Conservation (phyloP, 2,113 vertebrate species). For the Hassar affinis region DNA sequence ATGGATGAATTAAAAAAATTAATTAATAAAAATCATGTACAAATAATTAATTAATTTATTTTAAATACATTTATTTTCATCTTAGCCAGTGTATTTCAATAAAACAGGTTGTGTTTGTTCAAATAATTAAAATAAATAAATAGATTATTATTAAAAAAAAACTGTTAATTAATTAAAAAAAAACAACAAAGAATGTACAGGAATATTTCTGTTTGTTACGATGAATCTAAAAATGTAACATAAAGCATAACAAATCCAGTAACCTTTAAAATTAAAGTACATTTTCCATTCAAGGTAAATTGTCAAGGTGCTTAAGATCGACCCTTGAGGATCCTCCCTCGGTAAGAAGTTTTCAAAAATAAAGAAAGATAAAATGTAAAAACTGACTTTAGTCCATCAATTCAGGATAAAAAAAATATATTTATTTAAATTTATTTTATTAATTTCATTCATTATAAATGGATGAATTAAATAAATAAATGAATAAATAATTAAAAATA, state of each 20-base stretch:
- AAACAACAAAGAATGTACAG: too few relatives aligned
- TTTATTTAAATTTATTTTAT: too few relatives aligned
- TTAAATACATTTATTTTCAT: not conserved
- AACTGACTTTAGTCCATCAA: too few relatives aligned
- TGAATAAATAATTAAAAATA: too few relatives aligned
- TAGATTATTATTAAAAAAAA: not conserved
- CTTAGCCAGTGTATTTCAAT: not conserved
- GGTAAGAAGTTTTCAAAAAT: too few relatives aligned
- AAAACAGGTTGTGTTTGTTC: not conserved
- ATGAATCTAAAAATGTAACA: not conserved
- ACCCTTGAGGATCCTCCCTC: not conserved
- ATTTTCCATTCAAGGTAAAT: not conserved
- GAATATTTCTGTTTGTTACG: not conserved
- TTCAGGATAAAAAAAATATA: too few relatives aligned
- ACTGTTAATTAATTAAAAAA: not conserved
- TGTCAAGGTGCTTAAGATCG: not conserved
- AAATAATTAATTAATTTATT: too few relatives aligned
- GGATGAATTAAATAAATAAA: too few relatives aligned
- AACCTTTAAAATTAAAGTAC: not conserved
- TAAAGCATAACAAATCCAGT: not conserved
- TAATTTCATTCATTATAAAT: too few relatives aligned
- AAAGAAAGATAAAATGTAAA: not conserved
- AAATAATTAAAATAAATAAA: not conserved
- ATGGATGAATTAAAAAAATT: too few relatives aligned
- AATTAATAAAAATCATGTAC: too few relatives aligned